Evolutionary conservation across 2,888 invertebrate species (phyloP), one percentile per base, ranked within the genome.

Genomic region (Watsonalla cultraria): DNA sequence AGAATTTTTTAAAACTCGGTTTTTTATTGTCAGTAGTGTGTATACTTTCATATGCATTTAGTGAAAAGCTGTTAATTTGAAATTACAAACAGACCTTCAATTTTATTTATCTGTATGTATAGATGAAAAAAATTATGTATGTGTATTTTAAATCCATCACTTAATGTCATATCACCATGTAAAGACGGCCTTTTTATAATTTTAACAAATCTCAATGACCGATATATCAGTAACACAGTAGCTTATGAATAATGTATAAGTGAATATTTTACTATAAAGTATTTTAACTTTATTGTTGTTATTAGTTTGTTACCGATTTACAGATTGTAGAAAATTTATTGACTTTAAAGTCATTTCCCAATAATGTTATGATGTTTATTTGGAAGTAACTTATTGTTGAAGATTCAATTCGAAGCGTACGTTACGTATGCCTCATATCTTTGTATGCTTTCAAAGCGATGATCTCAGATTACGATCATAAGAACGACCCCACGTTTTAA

Each of bases 241-340:
- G 81, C 78, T 45, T 54, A 76, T 80, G 66, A 69, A 80, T 81
- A 69, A 81, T 80, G 78, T 72, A 81, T 76, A 62, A 62, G 65
- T 56, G 59, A 65, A 70, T 68, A 72, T 66, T 68, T 72, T 68
- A 74, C 42, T 5, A 74, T 71, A 71, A 70, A 71, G 42, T 11
- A 76, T 68, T 61, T 67, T 64, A 61, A 70, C 62, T 66, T 72
- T 62, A 68, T 70, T 75, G 66, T 72, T 64, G 62, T 67, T 66
- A 53, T 65, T 64, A 54, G 65, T 65, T 65, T 65, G 55, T 68
- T 54, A 59, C 47, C 61, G 64, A 70, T 74, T 74, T 68, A 71
- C 59, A 59, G 56, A 65, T 64, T 65, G 37, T 15, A 11, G 49
- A 5, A 14, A 37, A 49, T 49, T 49, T 49, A 49, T 49, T 7